Base-by-base conservation (phyloP, 1,140 invertebrate genomes). In the Carposina sasakii region DNA sequence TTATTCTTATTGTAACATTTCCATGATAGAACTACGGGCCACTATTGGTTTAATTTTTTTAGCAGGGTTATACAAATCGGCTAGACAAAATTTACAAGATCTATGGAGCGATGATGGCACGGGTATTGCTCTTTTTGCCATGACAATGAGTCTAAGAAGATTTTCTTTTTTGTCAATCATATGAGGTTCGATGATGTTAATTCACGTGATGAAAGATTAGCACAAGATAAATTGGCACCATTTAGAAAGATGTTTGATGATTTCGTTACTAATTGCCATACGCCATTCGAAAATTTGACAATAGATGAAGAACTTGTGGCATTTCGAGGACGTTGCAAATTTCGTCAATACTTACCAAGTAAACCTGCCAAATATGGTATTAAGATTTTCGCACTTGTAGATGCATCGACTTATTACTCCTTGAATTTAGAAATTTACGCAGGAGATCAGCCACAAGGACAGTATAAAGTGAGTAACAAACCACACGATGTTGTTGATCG, bases 271-370 rank as follows among this genome's bases (percentile, higher is more conserved):
- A 57, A 28, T 19, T 57, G 52, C 26, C 28, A 47, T 37, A 39
- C 45, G 26, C 20, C 51, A 12, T 20, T n/a, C n/a, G 54, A 65
- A 20, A 26, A 50, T 13, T 33, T 66, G 15, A 62, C 54, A 4
- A 58, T 72, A 20, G 68, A 77, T 44, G 70, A 79, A 52, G 63
- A 57, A 41, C 56, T 81, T 8, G 34, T 55, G 30, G 30, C 47
- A 16, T 79, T 76, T 54, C 28, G 68, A 43, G 76, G 74, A 19
- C 17, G 43, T 22, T 45, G 30, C 15, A 19, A 6, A 1, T 45
- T 45, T 34, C n/a, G 43, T 17, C 26, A 33, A 21, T 45, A 45
- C 26, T 33, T 45, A 12, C 26, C 26, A 5, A 20, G 16, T 6
- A 45, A 45, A 33, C 43, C 43, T n/a, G 43, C 43, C 6, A 45